Evolutionary conservation across 2,113 vertebrate genomes (phyloP), one percentile per base, ranked within the genome.

Genomic region (Platichthys stellatus): DNA sequence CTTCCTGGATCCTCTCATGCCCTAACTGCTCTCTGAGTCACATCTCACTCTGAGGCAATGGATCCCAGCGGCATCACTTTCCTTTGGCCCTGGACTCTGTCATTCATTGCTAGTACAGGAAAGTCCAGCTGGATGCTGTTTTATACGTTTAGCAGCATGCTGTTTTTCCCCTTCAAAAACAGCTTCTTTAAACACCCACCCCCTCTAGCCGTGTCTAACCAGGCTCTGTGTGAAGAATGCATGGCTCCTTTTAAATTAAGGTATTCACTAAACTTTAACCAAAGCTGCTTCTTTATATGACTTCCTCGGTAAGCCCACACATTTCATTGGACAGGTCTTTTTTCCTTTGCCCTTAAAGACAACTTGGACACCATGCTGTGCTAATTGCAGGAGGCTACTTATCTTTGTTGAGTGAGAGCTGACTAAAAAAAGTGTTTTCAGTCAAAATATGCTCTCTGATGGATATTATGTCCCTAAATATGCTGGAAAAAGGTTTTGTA

Each of bases 21-120:
- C 57, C 20, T 77, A 31, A 72, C 80, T 71, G 61, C 80, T 83
- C 69, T 43, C 47, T 83, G 84, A 89, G 77, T 92, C 90, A 88
- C 79, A 73, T 86, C 71, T 83, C 58, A 74, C 72, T 85, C 68
- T 69, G 45, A 61, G 80, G 72, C 83, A 63, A 60, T 70, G 73
- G 76, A 80, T 80, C 78, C 86, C 81, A 78, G 56, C 49, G 78
- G 78, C 81, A 84, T 82, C 63, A 38, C 72, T 85, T 85, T 81
- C 72, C 82, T 69, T 73, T 58, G 68, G 66, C 14, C 63, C 87
- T 78, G 86, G 82, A 84, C 69, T 88, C 24, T 85, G 69, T 88
- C 83, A 77, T 73, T 80, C 45, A 73, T 63, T 18, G 54, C 62
- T 40, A 18, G 28, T 51, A 63, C 80, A 74, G 51, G 20, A 78